phyloP scores from a whole-genome alignment of 2,888 invertebrate species.

The Brachyopa scutellaris region DNA sequence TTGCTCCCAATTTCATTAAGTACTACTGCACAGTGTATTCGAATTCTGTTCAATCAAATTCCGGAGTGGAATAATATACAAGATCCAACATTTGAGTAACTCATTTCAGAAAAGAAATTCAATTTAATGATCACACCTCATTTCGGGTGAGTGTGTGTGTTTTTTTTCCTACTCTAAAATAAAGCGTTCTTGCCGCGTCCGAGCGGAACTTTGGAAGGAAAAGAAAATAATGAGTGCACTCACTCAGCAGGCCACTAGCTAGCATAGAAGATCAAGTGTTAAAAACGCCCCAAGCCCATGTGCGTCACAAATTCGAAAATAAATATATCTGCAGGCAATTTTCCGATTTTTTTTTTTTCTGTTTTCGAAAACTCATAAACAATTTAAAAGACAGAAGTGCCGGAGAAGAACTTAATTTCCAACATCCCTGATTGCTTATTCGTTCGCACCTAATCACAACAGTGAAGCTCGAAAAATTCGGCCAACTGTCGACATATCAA shows the following conservation, averaged over 20 bases:
- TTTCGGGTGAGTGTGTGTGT: too few species aligned
- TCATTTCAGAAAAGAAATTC: conserved; percentile 47
- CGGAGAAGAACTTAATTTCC: conserved; percentile 15
- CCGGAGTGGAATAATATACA: conserved; percentile 22
- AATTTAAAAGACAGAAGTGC: conserved; percentile 28
- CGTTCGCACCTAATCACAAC: conserved; percentile 61
- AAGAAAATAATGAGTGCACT: conserved; percentile 57
- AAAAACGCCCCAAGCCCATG: conserved; percentile 11
- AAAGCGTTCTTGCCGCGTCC: not conserved
- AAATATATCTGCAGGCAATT: conserved; percentile 65
- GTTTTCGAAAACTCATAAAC: conserved; percentile 54
- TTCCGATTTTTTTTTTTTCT: too few species aligned
- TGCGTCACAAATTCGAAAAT: conserved; percentile 70
- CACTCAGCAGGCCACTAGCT: conserved; percentile 51
- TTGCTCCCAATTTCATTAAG: not conserved
- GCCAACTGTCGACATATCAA: conserved; percentile 65
- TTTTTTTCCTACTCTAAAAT: conserved; percentile 46
- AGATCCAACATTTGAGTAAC: conserved; percentile 24
- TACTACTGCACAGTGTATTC: too few species aligned
- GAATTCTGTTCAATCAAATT: conserved; percentile 16
- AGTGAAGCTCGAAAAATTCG: conserved; percentile 41
- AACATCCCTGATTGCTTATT: conserved; percentile 31
- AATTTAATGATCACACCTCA: conserved; percentile 70
- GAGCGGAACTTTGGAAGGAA: conserved; percentile 14
- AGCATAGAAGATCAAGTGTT: conserved; percentile 31